Base-by-base conservation (phyloP, 2,888 invertebrate species). In the Ernsta delagoae region DNA sequence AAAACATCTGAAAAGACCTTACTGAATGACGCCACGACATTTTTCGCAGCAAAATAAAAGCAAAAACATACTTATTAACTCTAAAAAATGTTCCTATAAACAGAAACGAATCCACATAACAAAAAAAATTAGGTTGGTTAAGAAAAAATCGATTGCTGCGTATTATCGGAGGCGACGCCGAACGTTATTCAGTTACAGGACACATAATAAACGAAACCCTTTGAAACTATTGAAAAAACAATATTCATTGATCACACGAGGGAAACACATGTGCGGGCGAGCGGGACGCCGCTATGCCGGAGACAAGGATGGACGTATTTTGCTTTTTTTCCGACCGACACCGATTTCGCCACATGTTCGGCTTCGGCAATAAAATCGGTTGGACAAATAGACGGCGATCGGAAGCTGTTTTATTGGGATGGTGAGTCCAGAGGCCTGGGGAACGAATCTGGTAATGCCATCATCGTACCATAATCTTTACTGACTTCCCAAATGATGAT, bases 321-420 rank as follows among this genome's bases (percentile, higher is more conserved):
- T 81, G 78, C 80, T 79, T 78, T 80, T 80, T 82, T 80, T 81
- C 82, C 80, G 79, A 76, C 75, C 79, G 78, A 84, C 88, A 85
- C 83, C 87, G 88, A 89, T 89, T 88, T 89, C 72, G 84, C 85
- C 89, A 88, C 85, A 87, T 89, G 88, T 80, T 82, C 16, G 74
- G 73, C 72, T 79, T 36, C 81, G 78, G 80, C 77, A 79, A 81
- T 84, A 79, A 79, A 78, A 77, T 77, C 76, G 75, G 67, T 75
- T 72, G 70, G 71, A 68, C 73, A 75, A 77, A 77, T 75, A 75
- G 75, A 77, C 73, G 69, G 59, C 65, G 65, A 72, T 72, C 72
- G 69, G 68, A 68, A 75, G 70, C 71, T 65, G 65, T 73, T 72
- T 72, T 70, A 67, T 65, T 70, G 61, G 60, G 54, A 5, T 53